Evolutionary conservation across 37 sponge, comb jelly and placozoan species (phyloP).

Genomic region (Axinella damicornis): DNA sequence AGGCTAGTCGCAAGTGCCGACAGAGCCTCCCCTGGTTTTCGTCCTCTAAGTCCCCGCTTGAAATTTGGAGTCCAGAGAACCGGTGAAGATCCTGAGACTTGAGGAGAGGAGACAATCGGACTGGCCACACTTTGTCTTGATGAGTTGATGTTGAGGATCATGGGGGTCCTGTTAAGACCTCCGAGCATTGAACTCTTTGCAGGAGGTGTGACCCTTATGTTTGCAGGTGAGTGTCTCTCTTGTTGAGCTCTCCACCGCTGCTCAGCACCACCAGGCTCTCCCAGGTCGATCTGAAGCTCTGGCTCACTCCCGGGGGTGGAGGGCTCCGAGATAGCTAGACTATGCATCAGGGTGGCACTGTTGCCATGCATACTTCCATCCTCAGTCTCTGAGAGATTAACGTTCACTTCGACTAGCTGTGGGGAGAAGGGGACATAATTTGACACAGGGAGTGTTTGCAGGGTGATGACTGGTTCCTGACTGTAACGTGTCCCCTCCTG

Average conservation of each 20-base stretch:
- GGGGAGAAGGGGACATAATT: conserved; percentile 53
- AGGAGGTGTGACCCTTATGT: conserved; percentile 13
- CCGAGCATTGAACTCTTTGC: conserved; percentile 34
- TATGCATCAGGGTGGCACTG: conserved; percentile 11
- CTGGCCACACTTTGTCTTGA: background rate
- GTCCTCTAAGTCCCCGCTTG: conserved; percentile 4
- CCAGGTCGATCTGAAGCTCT: conserved; percentile 64
- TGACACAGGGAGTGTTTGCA: background rate
- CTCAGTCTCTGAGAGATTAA: background rate
- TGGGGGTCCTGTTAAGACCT: conserved; percentile 31
- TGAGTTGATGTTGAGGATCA: conserved; percentile 19
- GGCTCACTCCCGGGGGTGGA: conserved; percentile 66
- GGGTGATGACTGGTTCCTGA: no score
- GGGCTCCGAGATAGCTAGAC: background rate
- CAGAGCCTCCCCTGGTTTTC: conserved; percentile 45
- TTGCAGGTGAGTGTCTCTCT: background rate
- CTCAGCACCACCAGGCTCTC: background rate
- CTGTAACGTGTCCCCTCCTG: background rate
- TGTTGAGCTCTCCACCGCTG: background rate
- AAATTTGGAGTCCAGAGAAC: background rate
- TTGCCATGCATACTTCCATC: conserved; percentile 41
- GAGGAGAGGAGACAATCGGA: background rate
- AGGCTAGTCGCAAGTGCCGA: conserved; percentile 40
- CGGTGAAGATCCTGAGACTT: background rate
- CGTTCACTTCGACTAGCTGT: conserved; percentile 59